Evolutionary conservation across 2,888 invertebrate species (phyloP), one percentile per base, ranked within the genome.

Genomic region (Eupsilia transversa): DNA sequence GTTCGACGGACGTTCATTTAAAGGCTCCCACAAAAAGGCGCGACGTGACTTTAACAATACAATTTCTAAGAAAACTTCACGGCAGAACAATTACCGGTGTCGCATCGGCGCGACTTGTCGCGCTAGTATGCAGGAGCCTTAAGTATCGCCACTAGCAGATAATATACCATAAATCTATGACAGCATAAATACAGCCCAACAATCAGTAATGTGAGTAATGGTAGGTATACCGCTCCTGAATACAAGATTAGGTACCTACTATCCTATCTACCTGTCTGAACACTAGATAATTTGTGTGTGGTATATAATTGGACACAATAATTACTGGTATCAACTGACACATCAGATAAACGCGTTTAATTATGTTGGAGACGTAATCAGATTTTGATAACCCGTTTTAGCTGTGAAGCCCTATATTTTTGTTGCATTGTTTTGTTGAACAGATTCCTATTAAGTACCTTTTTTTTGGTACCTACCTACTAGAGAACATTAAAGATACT

Each of bases 291-390:
- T 77, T 80, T 77, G 81, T 77, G 81, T 52, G 68, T 70, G 69
- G 57, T 78, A 66, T 76, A 77, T 84, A 82, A 80, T 80, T 86
- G 76, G 54, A 77, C 66, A 17, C n/a, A 57, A 74, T 80, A 86
- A 86, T 86, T 86, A 86, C 80, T 65, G 76, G 30, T 85, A 86
- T 86, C 81, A 68, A 61, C 46, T 71, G 72, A 85, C 82, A 81
- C 46, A 74, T 81, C 83, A 74, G 80, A 80, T 86, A 85, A 81
- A 80, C 72, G 56, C 46, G 80, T 73, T 82, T 79, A 80, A 86
- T 86, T 86, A 81, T 79, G 66, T 68, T 80, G 30, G 57, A 70
- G 60, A 70, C 67, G 66, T 71, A 83, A 86, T 86, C 87, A 73
- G 78, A 67, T 83, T 78, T 61, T 59, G 77, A 80, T 75, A 82